These are phyloP conservation scores for Melangyna quadrimaculata DNA, from an alignment of 2,888 invertebrate species.

Conservation along the genomic window DNA sequence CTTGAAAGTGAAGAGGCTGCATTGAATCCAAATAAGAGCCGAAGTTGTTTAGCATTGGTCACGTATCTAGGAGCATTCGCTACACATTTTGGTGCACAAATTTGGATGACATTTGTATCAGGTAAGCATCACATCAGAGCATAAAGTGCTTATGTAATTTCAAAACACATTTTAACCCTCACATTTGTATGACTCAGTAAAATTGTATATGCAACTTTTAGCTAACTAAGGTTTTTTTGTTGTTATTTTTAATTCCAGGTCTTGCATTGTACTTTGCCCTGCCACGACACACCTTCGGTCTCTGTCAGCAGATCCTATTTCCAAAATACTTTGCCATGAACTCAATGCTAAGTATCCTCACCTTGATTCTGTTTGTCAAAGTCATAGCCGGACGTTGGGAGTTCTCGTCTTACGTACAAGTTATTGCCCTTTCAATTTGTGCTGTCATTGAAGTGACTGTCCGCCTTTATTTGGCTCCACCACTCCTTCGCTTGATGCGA, in stretches of 20 bases:
- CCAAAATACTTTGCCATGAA: constrained; percentile 93
- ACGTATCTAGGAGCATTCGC: constrained; percentile 90
- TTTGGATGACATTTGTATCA: constrained; percentile 96
- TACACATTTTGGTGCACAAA: constrained; percentile 91
- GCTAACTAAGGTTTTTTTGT: not conserved
- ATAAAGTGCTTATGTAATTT: not conserved
- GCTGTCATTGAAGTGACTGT: constrained; percentile 87
- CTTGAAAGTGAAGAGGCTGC: constrained; percentile 75
- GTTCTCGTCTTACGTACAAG: constrained; percentile 82
- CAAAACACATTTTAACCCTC: not conserved
- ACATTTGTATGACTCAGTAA: not conserved
- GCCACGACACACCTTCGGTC: constrained; percentile 93
- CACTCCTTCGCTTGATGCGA: constrained; percentile 87
- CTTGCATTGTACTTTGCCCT: constrained; percentile 92
- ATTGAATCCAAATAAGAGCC: constrained; percentile 52
- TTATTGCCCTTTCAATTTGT: constrained; percentile 78
- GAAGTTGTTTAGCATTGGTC: constrained; percentile 81
- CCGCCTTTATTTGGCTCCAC: constrained; percentile 89
- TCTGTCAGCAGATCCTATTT: constrained; percentile 92
- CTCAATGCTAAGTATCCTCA: constrained; percentile 87
- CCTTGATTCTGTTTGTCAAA: constrained; percentile 85
- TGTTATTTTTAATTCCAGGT: constrained; percentile 84
- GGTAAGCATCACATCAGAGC: constrained; percentile 83
- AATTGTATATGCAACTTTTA: not conserved
- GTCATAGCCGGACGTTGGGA: constrained; percentile 83